These are phyloP conservation scores for Nebria brevicollis DNA, from an alignment of 2,888 invertebrate species.

Conservation along the genomic window DNA sequence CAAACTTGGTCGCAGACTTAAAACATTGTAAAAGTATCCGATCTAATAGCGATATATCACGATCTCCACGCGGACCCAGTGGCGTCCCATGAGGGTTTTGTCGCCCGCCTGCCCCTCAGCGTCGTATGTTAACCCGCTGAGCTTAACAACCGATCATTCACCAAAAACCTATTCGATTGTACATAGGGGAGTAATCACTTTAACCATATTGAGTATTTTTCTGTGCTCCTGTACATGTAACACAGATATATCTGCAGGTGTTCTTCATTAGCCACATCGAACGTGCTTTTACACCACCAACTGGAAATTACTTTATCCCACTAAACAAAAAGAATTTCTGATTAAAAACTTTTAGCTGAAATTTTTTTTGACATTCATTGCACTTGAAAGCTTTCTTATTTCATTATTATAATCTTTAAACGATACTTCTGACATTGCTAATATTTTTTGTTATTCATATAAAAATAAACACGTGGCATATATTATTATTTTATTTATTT, in stretches of 20 bases:
- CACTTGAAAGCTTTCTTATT: too few relatives aligned
- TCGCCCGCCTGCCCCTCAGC: background rate
- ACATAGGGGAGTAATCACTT: constrained; percentile 13
- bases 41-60: constrained; percentile 22
- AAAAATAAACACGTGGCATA: too few relatives aligned
- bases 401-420: too few relatives aligned
- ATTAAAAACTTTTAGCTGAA: background rate
- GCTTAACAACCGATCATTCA: constrained; percentile 21
- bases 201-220: background rate
- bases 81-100: background rate
- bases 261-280: background rate
- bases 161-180: constrained; percentile 9
- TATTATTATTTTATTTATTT: too few relatives aligned
- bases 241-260: background rate
- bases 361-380: too few relatives aligned
- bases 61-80: background rate
- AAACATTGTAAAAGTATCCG: constrained; percentile 5
- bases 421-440: too few relatives aligned
- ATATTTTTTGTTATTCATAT: too few relatives aligned
- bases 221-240: background rate
- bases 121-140: constrained; percentile 7
- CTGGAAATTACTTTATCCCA: background rate
- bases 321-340: background rate
- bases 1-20: constrained; percentile 7
- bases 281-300: background rate